Evolutionary conservation across 1,140 invertebrate genomes (phyloP), one percentile per base, ranked within the genome.

Genomic region (Meloidogyne exigua): DNA sequence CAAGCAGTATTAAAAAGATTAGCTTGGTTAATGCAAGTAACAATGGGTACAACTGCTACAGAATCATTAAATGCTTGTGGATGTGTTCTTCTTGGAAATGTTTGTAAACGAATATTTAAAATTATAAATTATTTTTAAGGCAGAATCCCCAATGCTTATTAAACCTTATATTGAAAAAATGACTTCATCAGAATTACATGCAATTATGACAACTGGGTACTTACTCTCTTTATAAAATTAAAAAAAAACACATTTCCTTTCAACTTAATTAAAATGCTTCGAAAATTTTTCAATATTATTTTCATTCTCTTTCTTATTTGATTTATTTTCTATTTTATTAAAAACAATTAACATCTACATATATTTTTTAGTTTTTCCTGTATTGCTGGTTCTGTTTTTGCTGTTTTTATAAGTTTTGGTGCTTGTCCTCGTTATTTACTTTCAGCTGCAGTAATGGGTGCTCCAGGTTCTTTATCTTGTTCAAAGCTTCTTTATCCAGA

Each of bases 311-410:
- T n/a, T 32, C 28, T 32, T 32, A 49, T 21, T 72, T 9, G 9
- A 64, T 44, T 72, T 2, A 62, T 15, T 72, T 5, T 13, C n/a
- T n/a, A n/a, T n/a, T n/a, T n/a, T n/a, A n/a, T n/a, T n/a, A n/a
- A n/a, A n/a, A n/a, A n/a, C n/a, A n/a, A n/a, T n/a, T n/a, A n/a
- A n/a, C n/a, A n/a, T n/a, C n/a, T n/a, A n/a, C n/a, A n/a, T n/a
- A n/a, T n/a, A n/a, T 49, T 63, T 73, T 65, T 64, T 13, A 73
- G 72, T 11, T 96, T 97, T 88, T 93, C 95, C 0, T 95, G 95
- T 12, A 94, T 97, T 25, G 94, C 95, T 49, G 95, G 94, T 91
- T 92, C 93, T 0, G 93, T 95, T 0, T 89, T 98, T 81, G 95
- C 94, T 0, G 93, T 94, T 15, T 73, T 64, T 65, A 73, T 73